Conservation (phyloP, 2,797 vertebrate genomes). For the Malurus leucopterus region DNA sequence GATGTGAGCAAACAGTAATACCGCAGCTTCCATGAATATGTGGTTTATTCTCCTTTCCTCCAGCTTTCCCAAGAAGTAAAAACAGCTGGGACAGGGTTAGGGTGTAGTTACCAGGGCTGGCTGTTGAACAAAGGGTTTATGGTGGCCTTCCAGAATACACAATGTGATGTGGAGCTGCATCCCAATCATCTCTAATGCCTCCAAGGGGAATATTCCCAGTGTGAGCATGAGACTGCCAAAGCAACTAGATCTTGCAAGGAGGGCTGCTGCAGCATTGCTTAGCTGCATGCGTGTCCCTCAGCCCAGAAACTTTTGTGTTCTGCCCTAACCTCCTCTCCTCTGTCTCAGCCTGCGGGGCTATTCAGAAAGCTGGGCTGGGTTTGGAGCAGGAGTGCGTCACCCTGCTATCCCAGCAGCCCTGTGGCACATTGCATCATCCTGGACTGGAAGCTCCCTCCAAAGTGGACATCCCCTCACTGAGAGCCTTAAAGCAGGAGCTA, state of each 20-base stretch:
- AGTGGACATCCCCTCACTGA: neutral
- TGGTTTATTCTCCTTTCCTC: neutral
- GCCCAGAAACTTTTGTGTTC: neutral
- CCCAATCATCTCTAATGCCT: neutral
- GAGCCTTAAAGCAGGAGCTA: neutral
- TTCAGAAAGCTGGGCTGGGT: neutral
- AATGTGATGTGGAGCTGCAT: neutral
- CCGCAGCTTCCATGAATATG: neutral
- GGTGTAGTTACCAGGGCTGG: neutral
- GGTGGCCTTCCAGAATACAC: neutral
- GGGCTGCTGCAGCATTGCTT: neutral
- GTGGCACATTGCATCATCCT: neutral
- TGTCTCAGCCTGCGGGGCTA: neutral
- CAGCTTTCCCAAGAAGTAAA: neutral
- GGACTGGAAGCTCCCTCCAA: neutral
- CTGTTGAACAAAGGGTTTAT: neutral
- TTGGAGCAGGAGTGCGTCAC: neutral
- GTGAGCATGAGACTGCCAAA: neutral
- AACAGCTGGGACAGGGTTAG: neutral
- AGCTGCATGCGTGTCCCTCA: neutral
- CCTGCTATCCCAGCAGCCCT: neutral
- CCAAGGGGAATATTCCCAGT: neutral
- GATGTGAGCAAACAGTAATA: neutral
- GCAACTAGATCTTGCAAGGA: neutral
- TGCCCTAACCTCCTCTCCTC: neutral